Percentiles rank a stretch among this genome's conserved stretches.
Conservation (phyloP, 2,888 invertebrate genomes). For the Clistopyga incitator region DNA sequence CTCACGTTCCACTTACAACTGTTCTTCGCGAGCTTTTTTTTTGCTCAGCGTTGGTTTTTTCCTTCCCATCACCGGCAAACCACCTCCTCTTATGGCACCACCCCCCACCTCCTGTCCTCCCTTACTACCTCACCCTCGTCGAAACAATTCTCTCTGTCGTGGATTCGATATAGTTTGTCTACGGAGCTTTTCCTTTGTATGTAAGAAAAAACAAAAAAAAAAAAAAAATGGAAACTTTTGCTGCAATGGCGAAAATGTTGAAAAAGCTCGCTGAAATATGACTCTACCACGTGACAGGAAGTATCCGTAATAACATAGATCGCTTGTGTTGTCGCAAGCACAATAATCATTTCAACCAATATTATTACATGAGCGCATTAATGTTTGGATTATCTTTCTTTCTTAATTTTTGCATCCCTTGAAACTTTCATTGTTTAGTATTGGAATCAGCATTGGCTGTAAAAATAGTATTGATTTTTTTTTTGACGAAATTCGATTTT, state of each 20-base stretch:
- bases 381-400: not conserved
- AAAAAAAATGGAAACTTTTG: not conserved
- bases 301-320: not conserved
- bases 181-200: slow-evolving; percentile 8
- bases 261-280: slow-evolving; percentile 8
- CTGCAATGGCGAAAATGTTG: slow-evolving; percentile 7
- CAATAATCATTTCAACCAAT: not conserved
- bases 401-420: not conserved
- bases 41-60: slow-evolving; percentile 29
- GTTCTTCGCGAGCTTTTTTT: slow-evolving; percentile 47
- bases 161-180: slow-evolving; percentile 46
- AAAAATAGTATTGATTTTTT: too few species aligned
- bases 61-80: slow-evolving; percentile 28
- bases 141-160: not conserved
- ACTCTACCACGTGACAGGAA: not conserved
- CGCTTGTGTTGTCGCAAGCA: not conserved
- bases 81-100: slow-evolving; percentile 10
- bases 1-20: slow-evolving; percentile 59
- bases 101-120: not conserved
- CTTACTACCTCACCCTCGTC: not conserved
- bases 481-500: too few species aligned
- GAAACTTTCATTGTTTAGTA: too few species aligned
- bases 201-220: slow-evolving; percentile 1
- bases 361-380: not conserved
- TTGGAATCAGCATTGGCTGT: too few species aligned